Conservation (phyloP, 2,113 vertebrate species). For the Calyptomena viridis region DNA sequence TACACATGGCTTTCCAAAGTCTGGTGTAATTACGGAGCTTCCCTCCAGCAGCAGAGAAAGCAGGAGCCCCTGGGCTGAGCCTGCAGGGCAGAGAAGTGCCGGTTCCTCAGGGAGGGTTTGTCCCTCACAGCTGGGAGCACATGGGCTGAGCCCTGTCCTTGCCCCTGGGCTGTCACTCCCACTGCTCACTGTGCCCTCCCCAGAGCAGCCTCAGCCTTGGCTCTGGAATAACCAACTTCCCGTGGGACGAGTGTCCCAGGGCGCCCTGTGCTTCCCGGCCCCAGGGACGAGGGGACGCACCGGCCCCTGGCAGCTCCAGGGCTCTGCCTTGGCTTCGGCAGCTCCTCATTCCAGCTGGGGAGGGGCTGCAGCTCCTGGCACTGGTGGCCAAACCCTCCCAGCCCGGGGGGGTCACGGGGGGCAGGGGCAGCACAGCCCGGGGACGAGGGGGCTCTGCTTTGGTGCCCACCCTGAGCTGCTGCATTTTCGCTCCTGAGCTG, state of each 20-base stretch:
- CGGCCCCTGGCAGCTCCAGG: not conserved
- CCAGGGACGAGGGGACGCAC: too few relatives aligned
- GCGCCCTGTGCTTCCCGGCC: too few relatives aligned
- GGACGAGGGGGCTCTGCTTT: not conserved
- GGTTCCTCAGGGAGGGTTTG: not conserved
- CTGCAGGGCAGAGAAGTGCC: not conserved
- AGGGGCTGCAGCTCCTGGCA: too few relatives aligned
- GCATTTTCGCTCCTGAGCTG: not conserved
- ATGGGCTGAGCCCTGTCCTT: too few relatives aligned
- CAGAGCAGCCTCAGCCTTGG: not conserved
- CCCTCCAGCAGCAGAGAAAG: not conserved
- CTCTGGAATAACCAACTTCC: too few relatives aligned
- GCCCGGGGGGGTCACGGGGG: too few relatives aligned
- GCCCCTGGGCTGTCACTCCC: not conserved
- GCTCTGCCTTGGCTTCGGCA: too few relatives aligned
- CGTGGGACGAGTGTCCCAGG: not conserved
- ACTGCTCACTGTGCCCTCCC: not conserved
- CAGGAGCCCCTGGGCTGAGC: not conserved
- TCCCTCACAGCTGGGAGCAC: too few relatives aligned
- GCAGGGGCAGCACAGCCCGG: not conserved
- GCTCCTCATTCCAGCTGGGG: not conserved
- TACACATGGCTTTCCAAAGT: accelerated
- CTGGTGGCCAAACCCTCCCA: too few relatives aligned
- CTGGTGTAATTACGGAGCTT: not conserved
- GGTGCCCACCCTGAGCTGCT: too few relatives aligned